These are phyloP conservation scores for Chrysogorgia sp. DNA, from an alignment of 92 coral and sea anemone species.

Conservation along the genomic window DNA sequence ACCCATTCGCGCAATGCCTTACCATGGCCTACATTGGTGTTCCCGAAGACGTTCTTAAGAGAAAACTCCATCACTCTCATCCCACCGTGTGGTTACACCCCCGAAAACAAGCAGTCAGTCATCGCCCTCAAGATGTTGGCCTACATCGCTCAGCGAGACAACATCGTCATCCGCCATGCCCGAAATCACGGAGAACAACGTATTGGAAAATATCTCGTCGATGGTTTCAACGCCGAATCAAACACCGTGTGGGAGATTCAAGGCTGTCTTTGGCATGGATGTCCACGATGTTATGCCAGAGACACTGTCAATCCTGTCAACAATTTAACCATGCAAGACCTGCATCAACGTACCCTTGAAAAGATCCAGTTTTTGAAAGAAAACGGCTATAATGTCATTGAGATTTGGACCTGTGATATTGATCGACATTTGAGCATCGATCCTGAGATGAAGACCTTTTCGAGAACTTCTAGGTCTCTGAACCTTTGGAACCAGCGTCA, in stretches of 20 bases:
- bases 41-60: no score
- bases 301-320: slow-evolving; percentile 37
- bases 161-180: slow-evolving; percentile 34
- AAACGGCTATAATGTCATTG: slow-evolving; percentile 42
- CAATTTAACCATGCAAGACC: slow-evolving; percentile 42
- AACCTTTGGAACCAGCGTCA: slow-evolving; percentile 6
- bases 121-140: slow-evolving; percentile 54
- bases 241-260: slow-evolving; percentile 51
- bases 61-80: slow-evolving; percentile 61
- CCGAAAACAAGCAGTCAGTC: no score
- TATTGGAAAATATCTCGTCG: slow-evolving; percentile 43
- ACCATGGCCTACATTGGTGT: no score
- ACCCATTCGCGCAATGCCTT: no score
- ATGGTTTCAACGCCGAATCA: slow-evolving; percentile 39
- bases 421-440: background rate
- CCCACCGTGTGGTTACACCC: slow-evolving; percentile 67
- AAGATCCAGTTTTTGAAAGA: slow-evolving; percentile 14
- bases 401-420: slow-evolving; percentile 60
- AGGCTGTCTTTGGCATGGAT: slow-evolving; percentile 61
- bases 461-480: no score
- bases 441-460: slow-evolving; percentile 31
- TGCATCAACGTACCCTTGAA: slow-evolving; percentile 44
- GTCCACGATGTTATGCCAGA: slow-evolving; percentile 41
- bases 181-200: slow-evolving; percentile 56
- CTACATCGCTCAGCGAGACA: background rate